Evolutionary conservation across 2,888 invertebrate species (phyloP).

Genomic region (Sthenelais limicola): DNA sequence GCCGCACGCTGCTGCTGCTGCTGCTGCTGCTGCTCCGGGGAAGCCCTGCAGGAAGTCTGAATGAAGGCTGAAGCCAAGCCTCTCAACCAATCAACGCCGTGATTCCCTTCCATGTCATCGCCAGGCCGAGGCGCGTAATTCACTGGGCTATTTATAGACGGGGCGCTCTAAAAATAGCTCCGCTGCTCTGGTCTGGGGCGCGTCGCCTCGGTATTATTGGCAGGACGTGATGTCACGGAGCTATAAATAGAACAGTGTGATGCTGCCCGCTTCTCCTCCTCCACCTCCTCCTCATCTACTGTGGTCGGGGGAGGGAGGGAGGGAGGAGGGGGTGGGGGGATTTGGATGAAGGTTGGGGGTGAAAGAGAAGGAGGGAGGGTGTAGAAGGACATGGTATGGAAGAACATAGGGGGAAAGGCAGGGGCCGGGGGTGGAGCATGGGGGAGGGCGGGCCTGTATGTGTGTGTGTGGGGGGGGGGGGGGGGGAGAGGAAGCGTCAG

Average conservation of each 20-base stretch:
- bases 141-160: slow-evolving; percentile 22
- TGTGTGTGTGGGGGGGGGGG: neutral
- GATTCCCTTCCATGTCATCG: slow-evolving; percentile 31
- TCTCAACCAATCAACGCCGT: slow-evolving; percentile 11
- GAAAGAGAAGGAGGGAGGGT: neutral
- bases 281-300: neutral
- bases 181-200: slow-evolving; percentile 3
- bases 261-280: neutral
- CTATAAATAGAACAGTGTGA: neutral
- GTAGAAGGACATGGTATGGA: slow-evolving; percentile 2
- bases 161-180: neutral
- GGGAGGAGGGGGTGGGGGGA: neutral
- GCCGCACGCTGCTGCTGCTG: too few relatives aligned
- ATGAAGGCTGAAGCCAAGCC: neutral
- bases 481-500: too few relatives aligned
- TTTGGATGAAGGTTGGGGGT: neutral
- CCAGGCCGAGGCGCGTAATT: slow-evolving; percentile 5
- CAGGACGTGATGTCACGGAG: slow-evolving; percentile 20
- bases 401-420: slow-evolving; percentile 10
- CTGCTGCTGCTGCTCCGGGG: too few relatives aligned
- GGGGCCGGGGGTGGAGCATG: neutral
- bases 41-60: too few relatives aligned
- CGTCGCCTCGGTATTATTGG: slow-evolving; percentile 6
- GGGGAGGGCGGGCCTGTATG: neutral
- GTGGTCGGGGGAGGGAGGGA: neutral